Evolutionary conservation across 2,888 invertebrate genomes (phyloP).

Genomic region (Torymus aiolomorphi): DNA sequence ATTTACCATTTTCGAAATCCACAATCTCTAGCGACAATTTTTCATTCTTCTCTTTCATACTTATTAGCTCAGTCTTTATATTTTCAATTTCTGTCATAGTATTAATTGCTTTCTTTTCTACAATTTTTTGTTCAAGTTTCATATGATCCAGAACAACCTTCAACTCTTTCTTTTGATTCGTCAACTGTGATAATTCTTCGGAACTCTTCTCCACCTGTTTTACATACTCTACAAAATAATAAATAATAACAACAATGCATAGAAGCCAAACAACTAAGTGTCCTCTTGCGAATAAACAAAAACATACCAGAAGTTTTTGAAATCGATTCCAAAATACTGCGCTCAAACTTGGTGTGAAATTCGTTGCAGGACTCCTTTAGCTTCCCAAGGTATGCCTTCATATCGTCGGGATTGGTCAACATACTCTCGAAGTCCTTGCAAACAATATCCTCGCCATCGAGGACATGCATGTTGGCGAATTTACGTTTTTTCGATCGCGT

Average conservation of each 20-base stretch:
- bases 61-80: conserved; percentile 59
- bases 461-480: conserved; percentile 12
- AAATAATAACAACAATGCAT: not conserved
- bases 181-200: conserved; percentile 39
- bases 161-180: conserved; percentile 53
- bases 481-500: not conserved
- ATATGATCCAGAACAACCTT: conserved; percentile 57
- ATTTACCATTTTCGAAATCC: conserved; percentile 66
- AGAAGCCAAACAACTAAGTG: not conserved
- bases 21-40: conserved; percentile 64
- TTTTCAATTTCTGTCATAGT: conserved; percentile 57
- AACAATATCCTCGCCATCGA: conserved; percentile 27
- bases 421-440: conserved; percentile 39
- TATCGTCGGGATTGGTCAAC: conserved; percentile 39
- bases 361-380: conserved; percentile 37
- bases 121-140: conserved; percentile 63
- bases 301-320: conserved; percentile 51
- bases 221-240: conserved; percentile 31
- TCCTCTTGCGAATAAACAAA: not conserved
- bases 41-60: conserved; percentile 61
- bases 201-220: conserved; percentile 49
- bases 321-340: conserved; percentile 34
- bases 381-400: conserved; percentile 43
- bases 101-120: conserved; percentile 64
- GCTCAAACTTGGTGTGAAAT: conserved; percentile 27